A percentile compares a stretch with the other conserved stretches of the same genome.
Conservation (phyloP, 23 tunicate genomes). For the Clavelina lepadiformis region DNA sequence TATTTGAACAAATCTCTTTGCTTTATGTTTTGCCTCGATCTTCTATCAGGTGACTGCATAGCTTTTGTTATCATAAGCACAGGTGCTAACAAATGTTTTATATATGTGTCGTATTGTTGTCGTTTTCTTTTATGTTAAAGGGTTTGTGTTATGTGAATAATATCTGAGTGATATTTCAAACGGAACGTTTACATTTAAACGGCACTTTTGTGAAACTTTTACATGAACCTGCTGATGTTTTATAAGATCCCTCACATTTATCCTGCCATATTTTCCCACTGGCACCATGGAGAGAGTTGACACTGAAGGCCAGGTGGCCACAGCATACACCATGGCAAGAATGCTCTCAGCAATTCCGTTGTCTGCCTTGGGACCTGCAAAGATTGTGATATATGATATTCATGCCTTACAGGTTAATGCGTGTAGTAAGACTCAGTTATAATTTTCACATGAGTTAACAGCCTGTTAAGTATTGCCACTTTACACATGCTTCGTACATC, state of each 20-base stretch:
- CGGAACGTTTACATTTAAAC: too few relatives aligned
- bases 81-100: neutral
- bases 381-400: slow-evolving; percentile 63
- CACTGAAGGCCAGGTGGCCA: slow-evolving; percentile 86
- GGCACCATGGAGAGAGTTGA: slow-evolving; percentile 92
- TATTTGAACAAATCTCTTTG: slow-evolving; percentile 75
- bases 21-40: slow-evolving; percentile 53
- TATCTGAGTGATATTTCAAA: too few relatives aligned
- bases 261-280: slow-evolving; percentile 81
- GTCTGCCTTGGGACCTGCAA: slow-evolving; percentile 69
- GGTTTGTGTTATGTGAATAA: too few relatives aligned
- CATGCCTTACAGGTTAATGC: slow-evolving; percentile 67
- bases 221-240: too few relatives aligned
- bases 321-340: slow-evolving; percentile 76
- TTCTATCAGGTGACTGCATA: slow-evolving; percentile 29
- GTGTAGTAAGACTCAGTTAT: too few relatives aligned
- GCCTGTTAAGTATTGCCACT: too few relatives aligned
- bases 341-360: slow-evolving; percentile 73
- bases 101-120: too few relatives aligned
- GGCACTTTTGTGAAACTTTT: too few relatives aligned
- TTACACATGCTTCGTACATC: too few relatives aligned
- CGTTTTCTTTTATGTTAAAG: too few relatives aligned
- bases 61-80: neutral
- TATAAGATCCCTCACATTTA: slow-evolving; percentile 59
- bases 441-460: too few relatives aligned